These are phyloP conservation scores for Philypnodon macrostomus DNA, from an alignment of 2,797 vertebrate species.

Conservation along the genomic window DNA sequence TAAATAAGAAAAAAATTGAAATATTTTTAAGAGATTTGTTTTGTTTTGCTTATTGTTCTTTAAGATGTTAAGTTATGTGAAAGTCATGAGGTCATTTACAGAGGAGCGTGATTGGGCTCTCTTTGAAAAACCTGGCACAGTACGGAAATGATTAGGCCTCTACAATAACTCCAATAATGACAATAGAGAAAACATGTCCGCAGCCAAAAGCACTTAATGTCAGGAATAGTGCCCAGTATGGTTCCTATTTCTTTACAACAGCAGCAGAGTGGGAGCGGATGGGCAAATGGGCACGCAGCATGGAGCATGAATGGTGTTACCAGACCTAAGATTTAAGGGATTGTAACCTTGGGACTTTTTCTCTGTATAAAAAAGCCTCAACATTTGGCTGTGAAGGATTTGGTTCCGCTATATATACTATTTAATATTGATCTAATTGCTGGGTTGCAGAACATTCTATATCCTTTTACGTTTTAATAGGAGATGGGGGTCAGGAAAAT, in stretches of 20 bases:
- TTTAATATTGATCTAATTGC: too few species aligned
- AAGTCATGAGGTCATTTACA: slow-evolving; percentile 24
- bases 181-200: slow-evolving; percentile 66
- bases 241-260: slow-evolving; percentile 49
- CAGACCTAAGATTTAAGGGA: neutral
- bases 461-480: too few species aligned
- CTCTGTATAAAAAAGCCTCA: too few species aligned
- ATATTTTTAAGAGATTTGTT: slow-evolving; percentile 6
- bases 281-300: slow-evolving; percentile 16
- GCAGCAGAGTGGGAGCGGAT: slow-evolving; percentile 19
- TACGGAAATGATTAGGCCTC: slow-evolving; percentile 71
- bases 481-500: too few species aligned
- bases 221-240: slow-evolving; percentile 43
- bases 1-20: slow-evolving; percentile 6
- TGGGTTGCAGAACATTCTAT: too few species aligned
- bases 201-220: slow-evolving; percentile 64
- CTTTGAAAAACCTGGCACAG: slow-evolving; percentile 50
- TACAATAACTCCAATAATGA: slow-evolving; percentile 70
- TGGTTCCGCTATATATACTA: too few species aligned
- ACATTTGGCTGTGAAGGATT: too few species aligned
- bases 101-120: slow-evolving; percentile 29
- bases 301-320: slow-evolving; percentile 24
- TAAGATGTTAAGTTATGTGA: slow-evolving; percentile 42
- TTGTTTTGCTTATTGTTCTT: slow-evolving; percentile 27
- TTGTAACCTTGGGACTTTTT: too few species aligned